These are phyloP conservation scores for Palythoa heliodiscus DNA, from an alignment of 92 coral and sea anemone species.

Conservation along the genomic window DNA sequence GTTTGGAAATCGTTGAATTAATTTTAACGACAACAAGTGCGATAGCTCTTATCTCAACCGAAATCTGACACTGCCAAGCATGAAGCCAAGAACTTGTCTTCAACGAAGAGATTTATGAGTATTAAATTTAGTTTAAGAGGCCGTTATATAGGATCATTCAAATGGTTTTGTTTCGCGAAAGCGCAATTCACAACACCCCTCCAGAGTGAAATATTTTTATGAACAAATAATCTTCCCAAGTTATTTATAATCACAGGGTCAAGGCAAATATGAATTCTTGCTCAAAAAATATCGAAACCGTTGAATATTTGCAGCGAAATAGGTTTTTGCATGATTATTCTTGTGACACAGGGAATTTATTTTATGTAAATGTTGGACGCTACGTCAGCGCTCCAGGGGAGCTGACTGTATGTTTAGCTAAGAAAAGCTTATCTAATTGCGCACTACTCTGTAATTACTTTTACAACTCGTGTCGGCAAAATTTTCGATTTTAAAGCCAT, in stretches of 20 bases:
- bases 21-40: constrained; percentile 12
- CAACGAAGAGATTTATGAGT: constrained; percentile 21
- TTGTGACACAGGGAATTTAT: constrained; percentile 35
- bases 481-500: constrained; percentile 16
- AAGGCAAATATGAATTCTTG: constrained; percentile 36
- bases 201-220: neutral
- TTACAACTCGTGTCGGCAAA: constrained; percentile 18
- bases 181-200: neutral
- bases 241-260: constrained; percentile 27
- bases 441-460: constrained; percentile 36
- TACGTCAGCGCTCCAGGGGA: constrained; percentile 52
- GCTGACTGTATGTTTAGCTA: constrained; percentile 24
- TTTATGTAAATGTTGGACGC: constrained; percentile 16
- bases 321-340: constrained; percentile 30
- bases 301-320: constrained; percentile 31
- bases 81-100: constrained; percentile 42
- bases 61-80: constrained; percentile 58
- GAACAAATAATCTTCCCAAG: neutral
- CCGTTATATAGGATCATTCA: neutral
- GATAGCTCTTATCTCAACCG: constrained; percentile 44
- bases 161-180: neutral
- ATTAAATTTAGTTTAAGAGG: constrained; percentile 28
- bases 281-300: constrained; percentile 24
- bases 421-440: constrained; percentile 33
- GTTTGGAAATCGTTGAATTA: constrained; percentile 48